Evolutionary conservation across 1,140 invertebrate genomes (phyloP).

Genomic region (Atopsyche davidsoni): DNA sequence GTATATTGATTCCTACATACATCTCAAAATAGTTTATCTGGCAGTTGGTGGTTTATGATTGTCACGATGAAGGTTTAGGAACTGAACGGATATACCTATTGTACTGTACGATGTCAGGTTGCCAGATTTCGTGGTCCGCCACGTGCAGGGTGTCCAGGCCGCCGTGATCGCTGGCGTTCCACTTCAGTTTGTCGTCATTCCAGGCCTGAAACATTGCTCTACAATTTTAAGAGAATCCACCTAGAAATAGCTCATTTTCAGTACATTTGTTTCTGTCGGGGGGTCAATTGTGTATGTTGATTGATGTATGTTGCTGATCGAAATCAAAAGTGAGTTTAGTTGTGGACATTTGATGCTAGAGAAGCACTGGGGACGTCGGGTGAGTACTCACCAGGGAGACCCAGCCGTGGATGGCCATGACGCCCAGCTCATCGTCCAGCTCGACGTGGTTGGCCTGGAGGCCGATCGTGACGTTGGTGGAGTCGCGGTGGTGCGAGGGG

Average conservation of each 20-base stretch:
- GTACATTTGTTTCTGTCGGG: no score
- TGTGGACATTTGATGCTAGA: no score
- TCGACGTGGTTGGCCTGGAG: conserved; percentile 51
- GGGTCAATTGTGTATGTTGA: no score
- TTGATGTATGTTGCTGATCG: no score
- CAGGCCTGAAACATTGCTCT: conserved; percentile 55
- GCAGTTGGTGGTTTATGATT: no score
- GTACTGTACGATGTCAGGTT: conserved; percentile 59
- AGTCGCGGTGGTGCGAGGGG: conserved; percentile 49
- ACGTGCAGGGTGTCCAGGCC: conserved; percentile 50
- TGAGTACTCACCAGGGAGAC: conserved; percentile 48
- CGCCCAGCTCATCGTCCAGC: conserved; percentile 52
- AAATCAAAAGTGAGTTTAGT: no score
- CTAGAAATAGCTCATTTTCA: no score
- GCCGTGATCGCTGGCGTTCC: conserved; percentile 57
- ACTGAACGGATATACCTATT: no score
- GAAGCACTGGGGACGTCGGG: not conserved
- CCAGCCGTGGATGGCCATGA: conserved; percentile 52
- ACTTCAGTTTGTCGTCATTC: conserved; percentile 59
- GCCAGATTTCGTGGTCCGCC: conserved; percentile 61
- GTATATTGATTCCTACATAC: no score
- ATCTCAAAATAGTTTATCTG: no score
- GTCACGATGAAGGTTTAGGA: no score
- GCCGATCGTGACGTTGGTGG: conserved; percentile 49
- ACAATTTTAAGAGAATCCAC: not conserved